Conservation (phyloP, 1,140 invertebrate species). For the Meloidogyne chitwoodi region DNA sequence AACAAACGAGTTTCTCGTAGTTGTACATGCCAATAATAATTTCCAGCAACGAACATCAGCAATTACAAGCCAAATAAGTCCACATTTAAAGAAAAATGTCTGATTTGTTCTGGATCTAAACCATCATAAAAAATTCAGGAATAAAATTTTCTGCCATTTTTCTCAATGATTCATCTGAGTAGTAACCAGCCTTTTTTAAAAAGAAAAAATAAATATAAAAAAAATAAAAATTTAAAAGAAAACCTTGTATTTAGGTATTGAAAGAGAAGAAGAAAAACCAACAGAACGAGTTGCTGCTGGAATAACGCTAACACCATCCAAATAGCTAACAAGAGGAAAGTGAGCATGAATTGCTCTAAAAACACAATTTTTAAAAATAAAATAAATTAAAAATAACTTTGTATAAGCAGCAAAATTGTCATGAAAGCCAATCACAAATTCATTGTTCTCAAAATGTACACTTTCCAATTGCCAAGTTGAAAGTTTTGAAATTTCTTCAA, state of each 20-base stretch:
- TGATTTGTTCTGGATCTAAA: conserved; percentile 18
- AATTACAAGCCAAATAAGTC: too few relatives aligned
- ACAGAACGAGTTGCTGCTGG: background rate
- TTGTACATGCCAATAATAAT: too few relatives aligned
- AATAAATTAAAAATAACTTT: background rate
- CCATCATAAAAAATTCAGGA: conserved; percentile 36
- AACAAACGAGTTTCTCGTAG: too few relatives aligned
- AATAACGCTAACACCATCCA: conserved; percentile 20
- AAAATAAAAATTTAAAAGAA: background rate
- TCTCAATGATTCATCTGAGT: conserved; percentile 17
- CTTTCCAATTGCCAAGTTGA: conserved; percentile 30
- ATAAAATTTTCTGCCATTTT: conserved; percentile 36
- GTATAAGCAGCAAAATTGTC: conserved; percentile 5
- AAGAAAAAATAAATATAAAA: background rate
- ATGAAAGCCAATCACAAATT: background rate
- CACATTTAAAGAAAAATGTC: too few relatives aligned
- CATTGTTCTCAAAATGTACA: conserved; percentile 41
- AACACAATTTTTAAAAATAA: background rate
- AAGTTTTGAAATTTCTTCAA: conserved; percentile 28
- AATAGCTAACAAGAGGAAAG: conserved; percentile 39
- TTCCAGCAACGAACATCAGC: too few relatives aligned
- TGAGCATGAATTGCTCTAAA: conserved; percentile 37
- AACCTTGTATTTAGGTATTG: conserved; percentile 3
- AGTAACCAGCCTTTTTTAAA: conserved; percentile 27
- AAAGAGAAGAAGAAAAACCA: background rate